Base-by-base conservation (phyloP, 2,113 vertebrate genomes). In the Talpa occidentalis region DNA sequence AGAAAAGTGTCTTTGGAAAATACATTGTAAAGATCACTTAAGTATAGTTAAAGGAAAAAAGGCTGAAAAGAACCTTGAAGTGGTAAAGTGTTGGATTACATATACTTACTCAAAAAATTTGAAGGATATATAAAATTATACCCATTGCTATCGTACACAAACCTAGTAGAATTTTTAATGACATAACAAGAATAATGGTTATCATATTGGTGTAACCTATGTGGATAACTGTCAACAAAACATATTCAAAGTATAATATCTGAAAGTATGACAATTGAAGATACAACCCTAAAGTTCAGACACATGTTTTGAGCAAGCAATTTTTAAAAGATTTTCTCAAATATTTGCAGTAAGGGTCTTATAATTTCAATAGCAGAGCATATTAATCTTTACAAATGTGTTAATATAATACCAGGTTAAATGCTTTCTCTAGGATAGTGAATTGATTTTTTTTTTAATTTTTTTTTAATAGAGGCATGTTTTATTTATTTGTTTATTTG, bases 371-470 rank as follows among this genome's bases (percentile, higher is more conserved):
- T 4, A 86, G 8, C 15, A 87, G 1, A 2, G 6, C 56, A 54
- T 77, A 74, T 69, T 90, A 81, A 83, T 74, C 4, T 62, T 73
- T 87, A 15, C 44, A 95, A 90, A 73, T 78, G 5, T 85, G 59
- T 35, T 82, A 86, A 6, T 3, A 56, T 6, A 82, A 82, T 26
- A 28, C 5, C 10, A 78, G 32, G 77, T 92, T 82, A 87, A 93
- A 44, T 91, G 14, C 16, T 2, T 91, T 17, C 70, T 74, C 12
- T 52, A 78, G 10, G 12, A 77, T 5, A 78, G 7, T 62, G 10
- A 81, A 59, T 76, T 92, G 73, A 66, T 62, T 77, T 86, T 93
- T 52, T n/a, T n/a, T n/a, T n/a, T n/a, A n/a, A n/a, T n/a, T n/a
- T n/a, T n/a, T n/a, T n/a, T n/a, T n/a, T n/a, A n/a, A n/a, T n/a